Base-by-base conservation (phyloP, 1,140 invertebrate genomes). In the Drosophila persimilis region DNA sequence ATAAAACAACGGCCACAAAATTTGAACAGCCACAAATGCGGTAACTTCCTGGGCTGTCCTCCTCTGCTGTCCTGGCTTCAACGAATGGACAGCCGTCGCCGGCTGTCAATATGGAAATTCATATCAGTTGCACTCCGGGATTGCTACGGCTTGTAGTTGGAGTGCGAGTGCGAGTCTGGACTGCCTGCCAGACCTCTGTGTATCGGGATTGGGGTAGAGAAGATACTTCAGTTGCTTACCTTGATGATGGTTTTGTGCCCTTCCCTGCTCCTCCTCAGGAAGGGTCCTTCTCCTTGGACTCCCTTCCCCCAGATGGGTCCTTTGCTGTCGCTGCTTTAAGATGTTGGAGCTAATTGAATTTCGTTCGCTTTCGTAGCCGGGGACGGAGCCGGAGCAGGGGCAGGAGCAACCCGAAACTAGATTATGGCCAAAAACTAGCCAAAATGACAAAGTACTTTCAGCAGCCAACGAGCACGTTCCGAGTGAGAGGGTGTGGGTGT, bases 101-200 rank as follows among this genome's bases (percentile, higher is more conserved):
- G 83, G 83, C 83, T 86, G 83, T 86, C 83, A 86, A 86, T 86
- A 89, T 79, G 83, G 63, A 86, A 86, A 89, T 86, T 86, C 83
- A 88, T 86, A 86, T 88, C 83, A 79, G 83, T 73, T 88, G 74
- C 67, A 80, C 17, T 56, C 44, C 65, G 11, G 51, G 6, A 26
- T n/a, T 50, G 15, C n/a, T 1, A 8, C 29, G 8, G 29, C 29
- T 31, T 35, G 31, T 5, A 17, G 26, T 8, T n/a, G n/a, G 43
- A 43, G n/a, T 56, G 26, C 20, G 26, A 44, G 8, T 9, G 31
- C n/a, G 15, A 11, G 41, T 8, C 11, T 29, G 39, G 6, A 6
- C 13, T 29, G 35, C 11, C 3, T 24, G 24, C 24, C 24, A 26
- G 13, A 1, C 2, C n/a, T 13, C 3, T 39, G 2, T 13, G 11